phyloP scores from a whole-genome alignment of 2,797 vertebrate genomes.

The Tragopan temminckii region DNA sequence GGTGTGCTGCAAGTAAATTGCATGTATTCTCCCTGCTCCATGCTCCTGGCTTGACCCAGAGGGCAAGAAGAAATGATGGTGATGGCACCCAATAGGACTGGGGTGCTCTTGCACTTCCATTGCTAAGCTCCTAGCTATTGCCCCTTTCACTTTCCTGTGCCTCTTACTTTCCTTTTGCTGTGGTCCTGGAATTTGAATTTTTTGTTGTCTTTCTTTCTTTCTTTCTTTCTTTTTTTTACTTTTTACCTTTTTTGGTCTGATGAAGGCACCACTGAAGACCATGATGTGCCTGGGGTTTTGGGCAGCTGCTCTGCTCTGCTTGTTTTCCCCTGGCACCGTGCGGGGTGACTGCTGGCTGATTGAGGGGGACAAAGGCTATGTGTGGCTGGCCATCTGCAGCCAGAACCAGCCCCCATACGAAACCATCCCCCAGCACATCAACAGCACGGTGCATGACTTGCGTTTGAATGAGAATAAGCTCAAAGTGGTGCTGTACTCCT shows the following conservation, averaged over 20 bases:
- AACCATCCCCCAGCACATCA: conserved; percentile 98
- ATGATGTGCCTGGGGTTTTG: conserved; percentile 85
- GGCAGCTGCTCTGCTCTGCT: conserved; percentile 78
- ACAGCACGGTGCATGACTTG: conserved; percentile 98
- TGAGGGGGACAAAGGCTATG: conserved; percentile 98
- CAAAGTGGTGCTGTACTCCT: conserved; percentile 94
- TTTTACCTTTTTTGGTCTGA: not conserved
- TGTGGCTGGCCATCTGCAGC: conserved; percentile 99
- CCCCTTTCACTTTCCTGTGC: not conserved
- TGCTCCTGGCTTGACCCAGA: conserved; percentile 16
- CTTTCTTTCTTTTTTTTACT: not conserved
- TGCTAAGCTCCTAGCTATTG: conserved; percentile 26
- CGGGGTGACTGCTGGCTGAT: conserved; percentile 97
- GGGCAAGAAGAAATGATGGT: conserved; percentile 71
- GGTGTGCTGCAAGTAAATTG: not conserved
- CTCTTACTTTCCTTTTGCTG: not conserved
- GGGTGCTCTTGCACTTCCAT: conserved; percentile 24
- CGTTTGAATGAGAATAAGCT: conserved; percentile 97
- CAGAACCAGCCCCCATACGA: conserved; percentile 99
- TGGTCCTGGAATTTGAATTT: not conserved
- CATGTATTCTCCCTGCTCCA: not conserved
- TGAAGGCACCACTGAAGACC: conserved; percentile 59
- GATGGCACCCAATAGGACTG: conserved; percentile 72
- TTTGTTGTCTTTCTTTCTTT: not conserved
- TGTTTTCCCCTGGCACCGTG: conserved; percentile 79